A percentile compares a stretch with the other conserved stretches of the same genome.
phyloP scores from a whole-genome alignment of 1,140 invertebrate genomes.

The Pinna nobilis region DNA sequence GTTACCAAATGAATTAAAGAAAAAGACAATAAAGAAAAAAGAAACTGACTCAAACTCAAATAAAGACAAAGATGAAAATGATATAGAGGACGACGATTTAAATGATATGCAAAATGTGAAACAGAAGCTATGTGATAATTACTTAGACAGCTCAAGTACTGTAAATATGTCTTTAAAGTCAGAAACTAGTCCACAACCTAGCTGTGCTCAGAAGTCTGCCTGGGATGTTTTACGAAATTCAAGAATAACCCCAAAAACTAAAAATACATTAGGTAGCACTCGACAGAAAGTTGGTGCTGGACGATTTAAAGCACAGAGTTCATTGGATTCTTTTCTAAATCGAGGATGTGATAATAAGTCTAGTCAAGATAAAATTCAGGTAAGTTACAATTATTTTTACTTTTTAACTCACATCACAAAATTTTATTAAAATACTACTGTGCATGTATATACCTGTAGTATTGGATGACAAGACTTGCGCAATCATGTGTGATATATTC shows the following conservation, averaged over 20 bases:
- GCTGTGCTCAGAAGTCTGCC: conserved; percentile 1
- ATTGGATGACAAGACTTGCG: too few relatives aligned
- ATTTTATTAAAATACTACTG: not conserved
- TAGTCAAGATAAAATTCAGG: conserved; percentile 3
- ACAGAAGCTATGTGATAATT: too few relatives aligned
- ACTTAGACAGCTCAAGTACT: not conserved
- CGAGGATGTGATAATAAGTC: conserved; percentile 13
- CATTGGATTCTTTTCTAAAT: conserved; percentile 14
- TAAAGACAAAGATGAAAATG: conserved; percentile 22
- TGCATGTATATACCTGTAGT: too few relatives aligned
- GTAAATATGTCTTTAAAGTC: not conserved
- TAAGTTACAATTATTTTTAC: not conserved
- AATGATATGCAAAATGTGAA: too few relatives aligned
- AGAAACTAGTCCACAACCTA: not conserved
- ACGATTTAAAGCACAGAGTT: conserved; percentile 10
- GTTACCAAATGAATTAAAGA: conserved; percentile 44
- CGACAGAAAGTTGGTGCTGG: not conserved
- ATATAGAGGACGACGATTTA: too few relatives aligned
- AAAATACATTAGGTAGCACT: conserved; percentile 30
- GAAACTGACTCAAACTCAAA: conserved; percentile 9
- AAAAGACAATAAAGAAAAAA: conserved; percentile 38
- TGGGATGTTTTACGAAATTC: conserved; percentile 25
- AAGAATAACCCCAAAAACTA: conserved; percentile 22
- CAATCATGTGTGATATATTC: too few relatives aligned
- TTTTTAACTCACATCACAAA: not conserved